phyloP scores from a whole-genome alignment of 1,140 invertebrate genomes.

The Berghia stephanieae region DNA sequence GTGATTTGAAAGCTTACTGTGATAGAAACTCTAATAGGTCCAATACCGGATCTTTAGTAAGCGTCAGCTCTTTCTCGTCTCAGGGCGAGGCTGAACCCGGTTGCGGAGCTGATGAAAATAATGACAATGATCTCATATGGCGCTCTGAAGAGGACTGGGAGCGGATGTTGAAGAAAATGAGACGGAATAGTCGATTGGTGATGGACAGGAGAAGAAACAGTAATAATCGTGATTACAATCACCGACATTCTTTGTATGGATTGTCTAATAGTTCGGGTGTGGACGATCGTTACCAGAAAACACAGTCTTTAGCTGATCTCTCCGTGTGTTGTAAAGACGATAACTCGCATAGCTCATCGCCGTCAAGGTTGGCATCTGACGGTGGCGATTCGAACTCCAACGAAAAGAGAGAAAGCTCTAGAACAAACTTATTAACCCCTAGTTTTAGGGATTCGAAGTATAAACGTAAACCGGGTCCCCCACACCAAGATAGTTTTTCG shows the following conservation, averaged over 20 bases:
- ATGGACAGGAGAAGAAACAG: constrained; percentile 16
- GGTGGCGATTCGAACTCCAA: no score
- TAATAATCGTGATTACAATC: not conserved
- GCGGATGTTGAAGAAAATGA: constrained; percentile 56
- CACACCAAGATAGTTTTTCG: no score
- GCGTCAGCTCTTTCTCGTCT: constrained; percentile 4
- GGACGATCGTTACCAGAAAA: constrained; percentile 4
- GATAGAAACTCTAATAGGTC: constrained; percentile 41
- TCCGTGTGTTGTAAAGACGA: not conserved
- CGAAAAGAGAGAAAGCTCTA: no score
- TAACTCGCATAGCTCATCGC: no score
- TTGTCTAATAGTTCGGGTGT: not conserved
- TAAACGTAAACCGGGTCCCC: no score
- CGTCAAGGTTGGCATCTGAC: no score
- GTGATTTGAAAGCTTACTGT: constrained; percentile 59
- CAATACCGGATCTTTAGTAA: not conserved
- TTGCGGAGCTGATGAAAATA: constrained; percentile 10
- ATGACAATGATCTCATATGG: constrained; percentile 37
- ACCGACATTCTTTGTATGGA: constrained; percentile 4
- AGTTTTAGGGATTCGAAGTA: no score
- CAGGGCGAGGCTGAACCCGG: constrained; percentile 22
- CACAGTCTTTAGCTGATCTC: constrained; percentile 21
- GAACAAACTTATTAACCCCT: no score
- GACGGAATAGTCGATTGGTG: constrained; percentile 43
- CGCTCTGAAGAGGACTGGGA: constrained; percentile 59